Evolutionary conservation across 2,797 vertebrate genomes (phyloP), one percentile per base, ranked within the genome.

Genomic region (Caiman crocodilus): DNA sequence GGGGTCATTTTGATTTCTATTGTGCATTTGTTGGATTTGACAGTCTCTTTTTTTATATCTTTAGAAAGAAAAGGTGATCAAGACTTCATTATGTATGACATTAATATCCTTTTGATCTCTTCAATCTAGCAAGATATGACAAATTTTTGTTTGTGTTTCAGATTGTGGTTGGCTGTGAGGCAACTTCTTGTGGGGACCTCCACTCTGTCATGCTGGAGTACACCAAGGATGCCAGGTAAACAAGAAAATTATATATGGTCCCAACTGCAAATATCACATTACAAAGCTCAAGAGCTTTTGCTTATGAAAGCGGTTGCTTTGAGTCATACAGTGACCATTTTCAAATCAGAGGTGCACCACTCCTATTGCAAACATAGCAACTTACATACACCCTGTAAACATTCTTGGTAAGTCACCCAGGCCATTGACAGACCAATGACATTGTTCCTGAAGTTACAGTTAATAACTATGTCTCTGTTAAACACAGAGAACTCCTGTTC

Each of bases 151-250:
- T 96, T 95, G 30, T 97, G 63, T 94, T 98, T 78, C 95, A 99
- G 99, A 99, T 99, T 87, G 99, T 99, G 94, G 99, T 99, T 87
- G 99, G 99, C 28, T 99, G 99, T 97, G 99, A 99, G 97, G 98
- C 98, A 73, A 99, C 98, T 96, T 98, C 98, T 28, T 99, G 99
- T 95, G 98, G 99, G 56, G 99, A 99, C 92, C 99, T 98, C 91
- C 99, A 99, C 95, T 99, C 99, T 7, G 99, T 99, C 79, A 98
- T 99, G 98, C 94, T 99, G 96, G 99, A 99, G 96, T 99, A 99
- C 95, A 99, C 99, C 20, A 99, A 99, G 97, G 99, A 99, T 96
- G 99, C 99, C 93, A 99, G 99, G 99, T 99, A 96, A 96, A 96
- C 92, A 42, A 95, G 20, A 88, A 76, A 17, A 82, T 58, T 75